Base-by-base conservation (phyloP, 2,113 vertebrate species). In the Vicugna pacos region DNA sequence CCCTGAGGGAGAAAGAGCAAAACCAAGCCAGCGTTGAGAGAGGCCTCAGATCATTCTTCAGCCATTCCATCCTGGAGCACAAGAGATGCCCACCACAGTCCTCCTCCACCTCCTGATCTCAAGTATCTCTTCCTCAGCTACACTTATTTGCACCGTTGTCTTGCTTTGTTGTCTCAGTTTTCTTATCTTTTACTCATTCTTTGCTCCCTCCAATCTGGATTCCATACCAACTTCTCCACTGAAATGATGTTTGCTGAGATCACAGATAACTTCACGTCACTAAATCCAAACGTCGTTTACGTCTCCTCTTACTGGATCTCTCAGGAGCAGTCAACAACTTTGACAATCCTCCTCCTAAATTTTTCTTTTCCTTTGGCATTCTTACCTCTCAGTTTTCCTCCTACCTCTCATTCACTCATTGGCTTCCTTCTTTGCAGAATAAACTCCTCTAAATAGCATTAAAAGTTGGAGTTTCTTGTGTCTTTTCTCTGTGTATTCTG, bases 111-210 rank as follows among this genome's bases (percentile, higher is more conserved):
- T 24, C 48, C 77, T 28, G 22, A 38, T 52, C 56, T 16, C 67
- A 30, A 64, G 67, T 24, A 52, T 38, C 17, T 22, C 42, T 83
- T 64, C 56, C 46, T 30, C 30, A 8, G 24, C 46, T 62, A 50
- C 8, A 30, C 54, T 82, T 4, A 72, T 30, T 35, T 60, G 46
- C 30, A n/a, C 16, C 6, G 24, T 14, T 28, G 17, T 62, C 17
- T 24, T 7, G 32, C 24, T 62, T 35, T 62, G 11, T 50, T 28
- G 0, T 8, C 16, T 52, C 38, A 30, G 2, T 20, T 35, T 38
- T 24, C 30, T 62, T 32, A 82, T 35, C 24, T 83, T 67, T 83
- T 52, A 9, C 52, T 72, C 79, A 14, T 70, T 13, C 16, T 56
- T 73, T 30, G 13, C 64, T 50, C 32, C 67, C 46, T 62, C 58